Percentiles rank a stretch among this genome's conserved stretches.
phyloP scores from a whole-genome alignment of 2,797 vertebrate genomes.

The Emys orbicularis region DNA sequence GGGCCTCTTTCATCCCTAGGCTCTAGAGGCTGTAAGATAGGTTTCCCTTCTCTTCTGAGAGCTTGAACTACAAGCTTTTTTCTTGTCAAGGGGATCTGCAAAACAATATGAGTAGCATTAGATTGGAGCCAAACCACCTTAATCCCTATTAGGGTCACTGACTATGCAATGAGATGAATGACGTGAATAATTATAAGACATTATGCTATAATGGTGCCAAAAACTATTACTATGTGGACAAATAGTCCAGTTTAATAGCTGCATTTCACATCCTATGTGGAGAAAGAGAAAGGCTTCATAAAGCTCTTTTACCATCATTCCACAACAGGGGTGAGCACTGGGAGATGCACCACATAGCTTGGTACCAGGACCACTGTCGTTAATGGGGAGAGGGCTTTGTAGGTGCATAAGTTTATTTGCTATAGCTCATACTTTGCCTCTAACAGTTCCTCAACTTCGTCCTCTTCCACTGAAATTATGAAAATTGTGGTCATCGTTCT shows the following conservation, averaged over 20 bases:
- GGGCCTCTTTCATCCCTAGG: background rate
- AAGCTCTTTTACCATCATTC: background rate
- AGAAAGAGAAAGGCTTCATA: too few relatives aligned
- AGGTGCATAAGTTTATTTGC: background rate
- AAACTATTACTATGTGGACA: too few relatives aligned
- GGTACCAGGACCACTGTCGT: background rate
- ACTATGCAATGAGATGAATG: background rate
- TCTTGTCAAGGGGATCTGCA: conserved; percentile 39
- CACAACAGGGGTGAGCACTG: background rate
- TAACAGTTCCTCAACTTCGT: background rate
- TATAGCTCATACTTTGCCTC: background rate
- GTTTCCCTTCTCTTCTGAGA: conserved; percentile 17
- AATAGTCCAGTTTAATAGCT: too few relatives aligned
- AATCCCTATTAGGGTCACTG: background rate
- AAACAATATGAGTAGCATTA: background rate
- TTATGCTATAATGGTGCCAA: background rate
- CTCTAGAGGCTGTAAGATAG: conserved; percentile 26
- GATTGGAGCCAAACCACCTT: background rate
- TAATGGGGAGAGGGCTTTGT: background rate
- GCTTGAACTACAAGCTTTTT: background rate
- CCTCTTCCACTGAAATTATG: background rate
- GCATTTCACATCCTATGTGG: too few relatives aligned
- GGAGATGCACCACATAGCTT: rapidly evolving
- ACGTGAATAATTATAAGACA: background rate
- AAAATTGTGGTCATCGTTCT: too few relatives aligned